A percentile compares a stretch with the other conserved stretches of the same genome.
Conservation (phyloP, 1,140 invertebrate species). For the Dermatophagoides farinae region DNA sequence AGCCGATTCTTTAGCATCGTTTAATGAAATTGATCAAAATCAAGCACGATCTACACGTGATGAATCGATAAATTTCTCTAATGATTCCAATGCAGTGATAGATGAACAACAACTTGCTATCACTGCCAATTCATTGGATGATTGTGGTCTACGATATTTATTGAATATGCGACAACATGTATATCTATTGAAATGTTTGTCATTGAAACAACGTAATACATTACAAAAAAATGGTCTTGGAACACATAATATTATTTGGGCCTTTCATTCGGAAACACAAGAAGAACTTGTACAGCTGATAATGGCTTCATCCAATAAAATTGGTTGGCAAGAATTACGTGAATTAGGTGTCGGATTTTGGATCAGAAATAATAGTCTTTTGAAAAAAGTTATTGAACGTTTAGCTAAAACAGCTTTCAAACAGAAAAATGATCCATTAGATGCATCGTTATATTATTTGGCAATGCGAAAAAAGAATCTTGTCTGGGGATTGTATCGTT, state of each 20-base stretch:
- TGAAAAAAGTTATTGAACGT: conserved; percentile 65
- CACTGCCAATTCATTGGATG: conserved; percentile 63
- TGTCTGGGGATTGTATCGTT: conserved; percentile 84
- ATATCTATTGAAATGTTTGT: conserved; percentile 76
- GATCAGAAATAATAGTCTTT: conserved; percentile 61
- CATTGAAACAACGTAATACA: conserved; percentile 57
- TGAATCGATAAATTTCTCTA: conserved; percentile 3
- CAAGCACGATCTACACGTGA: background rate
- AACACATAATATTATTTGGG: conserved; percentile 89
- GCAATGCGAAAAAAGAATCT: conserved; percentile 97
- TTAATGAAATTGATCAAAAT: conserved; percentile 20
- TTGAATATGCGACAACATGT: conserved; percentile 94
- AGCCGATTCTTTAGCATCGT: conserved; percentile 85
- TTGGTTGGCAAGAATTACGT: conserved; percentile 70
- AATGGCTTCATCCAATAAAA: conserved; percentile 43
- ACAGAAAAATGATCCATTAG: conserved; percentile 73
- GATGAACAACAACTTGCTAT: conserved; percentile 12
- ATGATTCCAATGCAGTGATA: background rate
- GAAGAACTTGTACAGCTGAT: conserved; percentile 79
- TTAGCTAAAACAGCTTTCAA: conserved; percentile 78
- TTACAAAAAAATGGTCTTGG: conserved; percentile 75
- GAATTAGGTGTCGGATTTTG: conserved; percentile 93
- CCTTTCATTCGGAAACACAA: conserved; percentile 93
- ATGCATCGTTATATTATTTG: conserved; percentile 89
- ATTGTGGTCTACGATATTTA: conserved; percentile 86